phyloP scores from a whole-genome alignment of 2,113 vertebrate genomes.

The Thalassoma bifasciatum region DNA sequence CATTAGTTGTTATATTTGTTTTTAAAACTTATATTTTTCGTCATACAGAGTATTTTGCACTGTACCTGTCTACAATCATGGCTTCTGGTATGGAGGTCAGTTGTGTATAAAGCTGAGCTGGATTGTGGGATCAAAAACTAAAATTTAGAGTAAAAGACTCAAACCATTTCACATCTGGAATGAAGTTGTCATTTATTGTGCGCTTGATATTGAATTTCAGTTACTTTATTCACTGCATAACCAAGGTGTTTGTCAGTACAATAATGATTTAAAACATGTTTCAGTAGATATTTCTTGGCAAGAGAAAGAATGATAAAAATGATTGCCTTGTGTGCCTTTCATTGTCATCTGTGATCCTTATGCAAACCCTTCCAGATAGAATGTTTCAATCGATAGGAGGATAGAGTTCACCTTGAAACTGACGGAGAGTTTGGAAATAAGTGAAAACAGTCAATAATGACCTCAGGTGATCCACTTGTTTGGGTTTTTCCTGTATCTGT shows the following conservation, averaged over 20 bases:
- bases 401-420: slow-evolving; percentile 1
- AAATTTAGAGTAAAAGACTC: slow-evolving; percentile 8
- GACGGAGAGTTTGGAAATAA: background rate
- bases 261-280: background rate
- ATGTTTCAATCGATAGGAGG: background rate
- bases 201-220: background rate
- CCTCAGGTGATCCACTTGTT: background rate
- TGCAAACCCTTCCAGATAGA: slow-evolving; percentile 9
- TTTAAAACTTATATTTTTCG: slow-evolving; percentile 22
- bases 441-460: background rate
- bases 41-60: background rate
- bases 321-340: slow-evolving; percentile 10
- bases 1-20: slow-evolving; percentile 38
- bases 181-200: slow-evolving; percentile 3
- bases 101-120: slow-evolving; percentile 37
- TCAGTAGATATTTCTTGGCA: background rate
- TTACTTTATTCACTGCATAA: background rate
- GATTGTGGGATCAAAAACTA: slow-evolving; percentile 4
- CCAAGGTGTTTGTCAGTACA: background rate
- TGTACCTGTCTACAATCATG: slow-evolving; percentile 24
- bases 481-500: background rate
- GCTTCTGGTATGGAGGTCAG: slow-evolving; percentile 44
- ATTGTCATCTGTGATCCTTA: slow-evolving; percentile 11
- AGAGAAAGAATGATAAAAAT: slow-evolving; percentile 6
- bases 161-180: slow-evolving; percentile 8